A percentile compares a stretch with the other conserved stretches of the same genome.
These are phyloP conservation scores for Cygnus atratus DNA, from an alignment of 2,113 vertebrate genomes.

Conservation along the genomic window DNA sequence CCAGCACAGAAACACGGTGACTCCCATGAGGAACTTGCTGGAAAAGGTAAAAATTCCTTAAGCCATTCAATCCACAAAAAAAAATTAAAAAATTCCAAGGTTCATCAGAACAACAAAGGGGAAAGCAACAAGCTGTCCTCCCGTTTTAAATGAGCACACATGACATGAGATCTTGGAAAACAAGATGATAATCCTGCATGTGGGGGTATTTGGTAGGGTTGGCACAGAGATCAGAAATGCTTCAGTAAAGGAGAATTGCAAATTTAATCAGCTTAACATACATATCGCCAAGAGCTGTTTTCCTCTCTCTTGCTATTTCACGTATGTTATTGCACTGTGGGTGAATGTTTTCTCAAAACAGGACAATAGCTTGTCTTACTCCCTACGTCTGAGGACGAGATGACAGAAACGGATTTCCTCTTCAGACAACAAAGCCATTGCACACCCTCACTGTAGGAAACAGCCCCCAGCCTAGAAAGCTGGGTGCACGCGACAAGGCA, in stretches of 20 bases:
- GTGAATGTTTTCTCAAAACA: not conserved
- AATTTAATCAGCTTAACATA: not conserved
- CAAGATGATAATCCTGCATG: not conserved
- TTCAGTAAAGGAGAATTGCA: not conserved
- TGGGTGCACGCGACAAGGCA: accelerated
- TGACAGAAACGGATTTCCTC: not conserved
- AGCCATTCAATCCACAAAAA: not conserved
- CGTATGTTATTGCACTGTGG: not conserved
- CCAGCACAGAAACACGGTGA: not conserved
- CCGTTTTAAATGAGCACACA: not conserved
- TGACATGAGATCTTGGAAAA: not conserved
- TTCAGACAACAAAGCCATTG: not conserved
- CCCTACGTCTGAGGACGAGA: not conserved
- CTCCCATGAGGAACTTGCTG: not conserved
- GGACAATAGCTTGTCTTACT: not conserved
- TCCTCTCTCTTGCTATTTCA: not conserved
- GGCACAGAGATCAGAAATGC: not conserved
- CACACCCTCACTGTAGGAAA: not conserved
- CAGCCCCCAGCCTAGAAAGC: not conserved
- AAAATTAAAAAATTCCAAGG: not conserved
- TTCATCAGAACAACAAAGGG: constrained; percentile 9
- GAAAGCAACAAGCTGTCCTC: not conserved
- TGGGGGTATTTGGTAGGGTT: not conserved
- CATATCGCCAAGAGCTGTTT: not conserved
- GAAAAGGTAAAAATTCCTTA: not conserved